A percentile compares a stretch with the other conserved stretches of the same genome.
Conservation (phyloP, 1,140 invertebrate genomes). For the Pissodes strobi region DNA sequence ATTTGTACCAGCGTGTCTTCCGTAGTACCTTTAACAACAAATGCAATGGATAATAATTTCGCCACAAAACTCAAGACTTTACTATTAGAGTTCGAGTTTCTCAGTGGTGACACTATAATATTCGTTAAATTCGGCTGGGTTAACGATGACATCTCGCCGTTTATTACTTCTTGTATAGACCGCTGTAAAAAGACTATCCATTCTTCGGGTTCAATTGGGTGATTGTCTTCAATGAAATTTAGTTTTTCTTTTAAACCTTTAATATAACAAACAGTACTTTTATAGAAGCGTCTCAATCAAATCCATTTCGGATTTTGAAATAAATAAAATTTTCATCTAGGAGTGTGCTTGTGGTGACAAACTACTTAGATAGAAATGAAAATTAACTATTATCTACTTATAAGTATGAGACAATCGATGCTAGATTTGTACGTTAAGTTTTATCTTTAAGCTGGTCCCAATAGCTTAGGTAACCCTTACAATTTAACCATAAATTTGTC, state of each 20-base stretch:
- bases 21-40: conserved; percentile 62
- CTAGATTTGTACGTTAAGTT: no score
- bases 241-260: conserved; percentile 39
- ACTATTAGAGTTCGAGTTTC: conserved; percentile 65
- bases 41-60: conserved; percentile 71
- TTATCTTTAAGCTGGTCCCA: no score
- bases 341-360: no score
- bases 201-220: conserved; percentile 79
- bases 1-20: conserved; percentile 63
- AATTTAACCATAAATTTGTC: no score
- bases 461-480: no score
- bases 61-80: conserved; percentile 71
- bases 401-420: no score
- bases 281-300: no score
- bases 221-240: conserved; percentile 56
- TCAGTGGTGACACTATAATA: conserved; percentile 69
- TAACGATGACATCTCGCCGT: conserved; percentile 72
- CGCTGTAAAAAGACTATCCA: conserved; percentile 77
- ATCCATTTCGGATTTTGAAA: no score
- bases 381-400: no score
- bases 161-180: conserved; percentile 71
- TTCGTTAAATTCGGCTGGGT: conserved; percentile 72
- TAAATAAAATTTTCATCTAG: no score
- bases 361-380: no score
- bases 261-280: background rate